phyloP scores from a whole-genome alignment of 2,113 vertebrate species.

The Lipophrys pholis region DNA sequence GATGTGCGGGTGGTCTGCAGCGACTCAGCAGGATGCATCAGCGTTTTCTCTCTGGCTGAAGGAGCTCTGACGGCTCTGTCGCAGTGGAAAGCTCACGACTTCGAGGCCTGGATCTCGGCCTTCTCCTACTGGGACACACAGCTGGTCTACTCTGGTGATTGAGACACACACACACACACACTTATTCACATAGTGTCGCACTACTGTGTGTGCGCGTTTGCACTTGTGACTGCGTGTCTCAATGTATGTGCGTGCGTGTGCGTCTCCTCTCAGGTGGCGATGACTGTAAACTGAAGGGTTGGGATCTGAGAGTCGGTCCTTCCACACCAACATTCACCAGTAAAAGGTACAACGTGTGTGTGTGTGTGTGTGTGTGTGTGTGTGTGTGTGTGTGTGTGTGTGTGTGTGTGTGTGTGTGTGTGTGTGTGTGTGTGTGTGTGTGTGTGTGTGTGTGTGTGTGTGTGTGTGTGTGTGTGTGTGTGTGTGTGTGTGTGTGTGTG shows the following conservation, averaged over 20 bases:
- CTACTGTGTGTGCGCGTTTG: neutral
- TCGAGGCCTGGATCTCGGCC: conserved; percentile 95
- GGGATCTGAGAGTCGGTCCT: conserved; percentile 87
- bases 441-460: neutral
- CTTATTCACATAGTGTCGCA: neutral
- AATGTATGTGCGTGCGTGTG: no score
- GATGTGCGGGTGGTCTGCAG: conserved; percentile 90
- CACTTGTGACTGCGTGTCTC: neutral
- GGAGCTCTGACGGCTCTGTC: conserved; percentile 72
- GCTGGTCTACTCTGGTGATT: conserved; percentile 90
- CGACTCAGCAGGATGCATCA: conserved; percentile 90
- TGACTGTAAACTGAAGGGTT: conserved; percentile 92
- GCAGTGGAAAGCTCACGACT: conserved; percentile 93
- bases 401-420: neutral
- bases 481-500: neutral
- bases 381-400: neutral
- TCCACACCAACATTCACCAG: conserved; percentile 86
- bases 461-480: neutral
- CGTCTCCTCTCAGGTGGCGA: conserved; percentile 87
- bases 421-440: neutral
- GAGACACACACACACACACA: no score
- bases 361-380: neutral
- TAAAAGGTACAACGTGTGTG: conserved; percentile 78
- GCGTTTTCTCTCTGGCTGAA: conserved; percentile 82
- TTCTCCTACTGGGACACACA: conserved; percentile 96